Base-by-base conservation (phyloP, 2,888 invertebrate genomes). In the Tetragnatha montana region DNA sequence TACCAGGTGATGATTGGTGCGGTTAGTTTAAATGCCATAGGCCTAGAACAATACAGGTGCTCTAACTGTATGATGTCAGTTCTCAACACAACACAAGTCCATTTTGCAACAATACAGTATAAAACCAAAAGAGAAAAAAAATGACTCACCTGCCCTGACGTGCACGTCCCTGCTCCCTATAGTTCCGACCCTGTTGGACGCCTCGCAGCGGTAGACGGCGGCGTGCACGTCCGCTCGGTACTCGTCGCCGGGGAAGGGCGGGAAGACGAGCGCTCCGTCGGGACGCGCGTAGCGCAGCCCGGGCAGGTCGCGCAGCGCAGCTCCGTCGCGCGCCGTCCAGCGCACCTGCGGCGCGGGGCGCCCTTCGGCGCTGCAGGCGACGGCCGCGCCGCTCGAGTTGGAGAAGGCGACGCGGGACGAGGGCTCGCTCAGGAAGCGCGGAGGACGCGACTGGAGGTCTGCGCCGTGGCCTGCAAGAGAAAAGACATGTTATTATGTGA, bases 81-180 rank as follows among this genome's bases (percentile, higher is more conserved):
- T 35, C 35, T 35, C 35, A 35, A 35, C 35, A 4, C 35, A 35
- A 35, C n/a, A n/a, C n/a, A n/a, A n/a, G n/a, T n/a, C 4, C 35
- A 35, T 35, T 35, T 35, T 35, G 35, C 35, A 35, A 35, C 35
- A 35, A 1, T 35, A 35, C n/a, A n/a, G n/a, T n/a, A 51, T 12
- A 51, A 7, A 51, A 51, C 60, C 3, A 1, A 60, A 60, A 60
- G 6, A 60, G 60, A 60, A 17, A 4, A 17, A 4, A 7, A 60
- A 60, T 17, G 4, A 4, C 17, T 89, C 49, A 91, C 91, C 91
- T 19, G 91, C 91, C 88, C 91, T 89, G 6, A 91, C 88, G 82
- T 91, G 91, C 8, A 91, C 88, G 60, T 91, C 91, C 51, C 91
- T 88, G 69, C 91, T 91, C 17, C 91, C 91, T 21, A 91, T 91